Evolutionary conservation across 2,113 vertebrate genomes (phyloP), one percentile per base, ranked within the genome.

Genomic region (Atrichornis clamosus): DNA sequence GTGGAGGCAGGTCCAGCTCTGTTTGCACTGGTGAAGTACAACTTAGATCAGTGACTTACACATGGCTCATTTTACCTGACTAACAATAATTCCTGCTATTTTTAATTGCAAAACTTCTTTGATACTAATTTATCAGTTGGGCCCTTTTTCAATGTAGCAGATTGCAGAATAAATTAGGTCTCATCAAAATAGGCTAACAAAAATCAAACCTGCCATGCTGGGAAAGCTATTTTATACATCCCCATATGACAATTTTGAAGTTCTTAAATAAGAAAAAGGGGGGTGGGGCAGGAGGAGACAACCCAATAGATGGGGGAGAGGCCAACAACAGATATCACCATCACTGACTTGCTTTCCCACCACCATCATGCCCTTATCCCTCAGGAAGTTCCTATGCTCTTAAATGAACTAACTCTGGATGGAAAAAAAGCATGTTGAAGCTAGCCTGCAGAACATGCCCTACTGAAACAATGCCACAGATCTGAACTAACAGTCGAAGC

Each of bases 231-330:
- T 69, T 21, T 3, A 55, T 37, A 24, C 7, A 55, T 39, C 4
- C 39, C 64, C 37, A 55, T 24, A 28, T 3, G 16, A 24, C 4
- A 78, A 28, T 20, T 60, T 50, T n/a, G 23, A 87, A 69, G 13
- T 26, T 28, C 9, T 46, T 62, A 55, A 49, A 9, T 6, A 49
- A 24, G 2, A 11, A 13, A 56, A 32, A n/a, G 3, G 1, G 2
- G 10, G 2, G 2, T 32, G 9, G 18, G 1, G 9, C 4, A 27
- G 7, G 4, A 52, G 12, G 21, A 63, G 2, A 44, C 7, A 50
- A 47, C 15, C 52, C 13, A 41, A 19, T 3, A 56, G 18, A 30
- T 9, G 1, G 5, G 4, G 24, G 7, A 41, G 17, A 74, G 4
- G 9, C n/a, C 6, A 27, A 35, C 5, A 50, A 3, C 27, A 35